A percentile compares a stretch with the other conserved stretches of the same genome.
Evolutionary conservation across 2,797 vertebrate genomes (phyloP).

Genomic region (Cryptoblepharus egeriae): DNA sequence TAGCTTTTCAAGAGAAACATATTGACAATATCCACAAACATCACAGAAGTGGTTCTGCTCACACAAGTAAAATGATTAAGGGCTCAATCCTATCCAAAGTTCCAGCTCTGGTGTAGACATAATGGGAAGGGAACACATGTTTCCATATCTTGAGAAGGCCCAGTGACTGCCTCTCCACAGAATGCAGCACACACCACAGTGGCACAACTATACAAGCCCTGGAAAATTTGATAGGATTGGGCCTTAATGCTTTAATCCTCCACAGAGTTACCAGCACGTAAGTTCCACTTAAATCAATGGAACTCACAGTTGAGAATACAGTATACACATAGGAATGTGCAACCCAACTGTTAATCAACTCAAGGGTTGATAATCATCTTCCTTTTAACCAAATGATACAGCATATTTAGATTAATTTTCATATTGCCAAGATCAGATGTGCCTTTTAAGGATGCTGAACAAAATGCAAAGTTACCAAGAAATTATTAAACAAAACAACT

Average conservation of each 20-base stretch:
- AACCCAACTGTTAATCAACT: neutral
- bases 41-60: neutral
- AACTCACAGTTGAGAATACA: too few relatives aligned
- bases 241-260: too few relatives aligned
- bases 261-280: too few relatives aligned
- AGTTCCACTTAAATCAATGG: too few relatives aligned
- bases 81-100: too few relatives aligned
- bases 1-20: neutral
- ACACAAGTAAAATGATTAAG: neutral
- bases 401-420: neutral
- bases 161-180: too few relatives aligned
- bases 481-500: neutral
- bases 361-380: neutral
- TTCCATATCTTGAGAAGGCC: too few relatives aligned
- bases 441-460: neutral
- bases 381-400: neutral
- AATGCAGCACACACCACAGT: too few relatives aligned
- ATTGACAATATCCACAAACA: neutral
- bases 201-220: too few relatives aligned
- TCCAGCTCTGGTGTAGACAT: neutral
- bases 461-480: neutral
- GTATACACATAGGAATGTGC: too few relatives aligned
- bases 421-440: neutral
- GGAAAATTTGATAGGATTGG: too few relatives aligned
- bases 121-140: too few relatives aligned